Conservation (phyloP, 2,797 vertebrate genomes). For the Macropodus opercularis region DNA sequence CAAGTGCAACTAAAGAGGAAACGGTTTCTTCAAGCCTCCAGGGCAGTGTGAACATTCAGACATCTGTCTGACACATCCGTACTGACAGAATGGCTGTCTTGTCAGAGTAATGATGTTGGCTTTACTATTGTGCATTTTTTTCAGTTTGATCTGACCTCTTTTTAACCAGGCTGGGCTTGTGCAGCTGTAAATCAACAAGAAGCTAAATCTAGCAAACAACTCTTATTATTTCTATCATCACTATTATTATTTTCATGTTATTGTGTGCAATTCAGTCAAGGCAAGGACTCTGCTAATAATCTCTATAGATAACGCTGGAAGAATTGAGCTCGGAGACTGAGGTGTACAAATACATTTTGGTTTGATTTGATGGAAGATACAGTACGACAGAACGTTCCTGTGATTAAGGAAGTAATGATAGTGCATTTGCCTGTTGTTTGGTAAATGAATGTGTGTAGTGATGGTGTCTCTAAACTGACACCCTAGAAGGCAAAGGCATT, state of each 20-base stretch:
- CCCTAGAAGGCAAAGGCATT: too few relatives aligned
- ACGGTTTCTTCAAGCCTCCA: slow-evolving; percentile 3
- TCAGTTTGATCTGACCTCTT: slow-evolving; percentile 15
- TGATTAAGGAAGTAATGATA: not conserved
- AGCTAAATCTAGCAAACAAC: not conserved
- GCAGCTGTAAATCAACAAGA: not conserved
- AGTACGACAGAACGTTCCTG: not conserved
- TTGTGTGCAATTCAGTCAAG: not conserved
- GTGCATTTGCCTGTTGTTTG: too few relatives aligned
- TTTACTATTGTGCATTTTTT: not conserved
- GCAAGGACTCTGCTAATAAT: not conserved
- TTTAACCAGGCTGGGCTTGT: not conserved
- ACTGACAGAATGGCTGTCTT: slow-evolving; percentile 6
- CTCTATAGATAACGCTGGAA: slow-evolving; percentile 6
- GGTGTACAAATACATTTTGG: not conserved
- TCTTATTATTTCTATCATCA: too few relatives aligned
- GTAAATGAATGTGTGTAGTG: too few relatives aligned
- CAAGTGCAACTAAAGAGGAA: slow-evolving; percentile 28
- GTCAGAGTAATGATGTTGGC: not conserved
- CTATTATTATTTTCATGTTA: too few relatives aligned
- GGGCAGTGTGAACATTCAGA: slow-evolving; percentile 21
- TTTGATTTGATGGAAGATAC: not conserved
- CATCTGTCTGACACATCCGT: slow-evolving; percentile 21
- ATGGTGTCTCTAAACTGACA: too few relatives aligned
- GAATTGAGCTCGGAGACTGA: not conserved